Evolutionary conservation across 2,888 invertebrate genomes (phyloP), one percentile per base, ranked within the genome.

Genomic region (Dyspetes luteomarginatus): DNA sequence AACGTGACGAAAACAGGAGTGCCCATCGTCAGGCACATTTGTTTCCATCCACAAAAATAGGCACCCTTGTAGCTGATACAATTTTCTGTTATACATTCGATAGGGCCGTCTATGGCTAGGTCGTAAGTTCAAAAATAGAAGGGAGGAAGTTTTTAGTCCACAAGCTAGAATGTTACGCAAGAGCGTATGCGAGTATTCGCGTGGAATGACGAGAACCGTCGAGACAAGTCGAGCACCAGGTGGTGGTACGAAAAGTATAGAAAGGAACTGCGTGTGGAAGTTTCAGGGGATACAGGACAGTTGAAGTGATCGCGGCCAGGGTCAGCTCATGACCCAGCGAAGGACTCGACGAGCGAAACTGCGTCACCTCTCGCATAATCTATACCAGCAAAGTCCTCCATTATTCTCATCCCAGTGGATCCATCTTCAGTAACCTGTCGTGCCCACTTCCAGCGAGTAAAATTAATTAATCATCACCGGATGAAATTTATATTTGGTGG

Each of bases 301-400:
- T 60, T 48, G 67, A 64, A 62, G 28, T 43, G 75, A 78, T 80
- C 50, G 74, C 58, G 85, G 87, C 78, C 87, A 87, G 73, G 87
- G 87, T 85, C 84, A 75, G 41, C 56, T 82, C 52, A 69, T 78
- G 75, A 56, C 52, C 82, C 73, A 69, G 60, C 36, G 19, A 68
- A 73, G 72, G 62, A 62, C 62, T 56, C 15, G 58, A 77, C 64
- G 3, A 78, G 45, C 58, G 4, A 45, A 50, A 52, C 73, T 82
- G 65, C 83, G 78, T 79, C 79, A 82, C 36, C 77, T 41, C 45
- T 52, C 55, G 55, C 52, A 65, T 58, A 55, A 76, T 77, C 80
- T 26, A 36, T 41, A 36, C 26, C 36, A 17, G 26, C 24, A 48
- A 17, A 26, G 5, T 60, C 30, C 58, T 58, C 50, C 30, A 19